A percentile compares a stretch with the other conserved stretches of the same genome.
phyloP scores from a whole-genome alignment of 2,888 invertebrate genomes.

The Branchellion lobata region DNA sequence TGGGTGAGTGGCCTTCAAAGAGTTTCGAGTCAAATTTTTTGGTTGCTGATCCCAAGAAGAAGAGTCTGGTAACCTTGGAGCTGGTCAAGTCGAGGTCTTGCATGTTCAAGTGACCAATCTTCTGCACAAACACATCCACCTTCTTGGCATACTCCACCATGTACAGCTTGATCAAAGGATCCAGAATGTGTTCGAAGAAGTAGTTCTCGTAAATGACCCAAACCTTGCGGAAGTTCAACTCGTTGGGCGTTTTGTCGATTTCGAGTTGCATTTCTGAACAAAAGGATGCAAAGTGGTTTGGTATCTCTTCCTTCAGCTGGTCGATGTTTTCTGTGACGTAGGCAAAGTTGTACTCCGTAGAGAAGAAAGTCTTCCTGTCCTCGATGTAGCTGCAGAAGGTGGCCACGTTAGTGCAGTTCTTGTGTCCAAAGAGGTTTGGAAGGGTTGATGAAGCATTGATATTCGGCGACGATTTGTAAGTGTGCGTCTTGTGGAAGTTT shows the following conservation, averaged over 20 bases:
- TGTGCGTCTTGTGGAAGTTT: too few species aligned
- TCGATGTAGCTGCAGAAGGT: neutral
- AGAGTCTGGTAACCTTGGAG: neutral
- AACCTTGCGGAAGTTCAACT: slow-evolving; percentile 23
- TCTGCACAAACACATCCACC: slow-evolving; percentile 8
- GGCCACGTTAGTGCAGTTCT: neutral
- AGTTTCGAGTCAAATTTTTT: neutral
- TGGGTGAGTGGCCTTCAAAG: neutral
- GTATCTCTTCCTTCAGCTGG: slow-evolving; percentile 7
- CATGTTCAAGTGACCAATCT: slow-evolving; percentile 5
- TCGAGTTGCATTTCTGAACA: slow-evolving; percentile 18
- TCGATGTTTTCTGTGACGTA: slow-evolving; percentile 12
- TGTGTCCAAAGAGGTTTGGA: neutral
- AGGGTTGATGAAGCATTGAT: neutral
- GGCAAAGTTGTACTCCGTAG: neutral
- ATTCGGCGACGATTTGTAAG: too few species aligned
- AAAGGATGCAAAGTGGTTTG: slow-evolving; percentile 14
- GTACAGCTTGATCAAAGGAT: slow-evolving; percentile 8
- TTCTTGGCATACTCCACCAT: neutral
- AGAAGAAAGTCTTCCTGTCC: neutral
- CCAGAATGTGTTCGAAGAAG: slow-evolving; percentile 30
- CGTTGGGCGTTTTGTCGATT: neutral
- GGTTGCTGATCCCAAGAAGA: neutral
- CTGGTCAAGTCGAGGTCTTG: slow-evolving; percentile 20
- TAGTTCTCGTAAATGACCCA: slow-evolving; percentile 42